These are phyloP conservation scores for Micromesistius poutassou DNA, from an alignment of 2,797 vertebrate species.

Conservation along the genomic window DNA sequence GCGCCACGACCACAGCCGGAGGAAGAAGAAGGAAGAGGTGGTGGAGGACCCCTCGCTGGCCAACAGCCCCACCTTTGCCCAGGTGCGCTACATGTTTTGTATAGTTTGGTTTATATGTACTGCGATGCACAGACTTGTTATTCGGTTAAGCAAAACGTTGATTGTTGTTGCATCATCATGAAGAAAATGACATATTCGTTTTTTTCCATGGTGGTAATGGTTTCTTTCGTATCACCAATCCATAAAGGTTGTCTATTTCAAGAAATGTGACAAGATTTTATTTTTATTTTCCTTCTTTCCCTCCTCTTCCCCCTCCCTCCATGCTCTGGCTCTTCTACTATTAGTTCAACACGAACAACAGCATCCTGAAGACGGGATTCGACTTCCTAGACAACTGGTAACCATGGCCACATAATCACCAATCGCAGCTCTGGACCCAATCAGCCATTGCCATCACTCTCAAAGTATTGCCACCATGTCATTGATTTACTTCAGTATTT, in stretches of 20 bases:
- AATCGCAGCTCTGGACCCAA: slow-evolving; percentile 20
- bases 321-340: not conserved
- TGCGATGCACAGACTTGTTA: not conserved
- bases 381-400: slow-evolving; percentile 99
- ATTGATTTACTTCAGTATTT: slow-evolving; percentile 42
- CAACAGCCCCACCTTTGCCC: slow-evolving; percentile 73
- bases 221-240: not conserved
- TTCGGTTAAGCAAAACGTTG: not conserved
- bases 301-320: not conserved
- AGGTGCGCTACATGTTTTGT: slow-evolving; percentile 67
- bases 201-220: not conserved
- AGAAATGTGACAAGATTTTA: not conserved
- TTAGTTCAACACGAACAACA: slow-evolving; percentile 86
- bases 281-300: not conserved
- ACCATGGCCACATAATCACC: slow-evolving; percentile 26
- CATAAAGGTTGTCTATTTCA: not conserved
- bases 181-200: not conserved
- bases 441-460: slow-evolving; percentile 37
- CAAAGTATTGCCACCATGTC: slow-evolving; percentile 48
- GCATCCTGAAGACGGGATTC: slow-evolving; percentile 95
- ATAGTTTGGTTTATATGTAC: not conserved
- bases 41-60: slow-evolving; percentile 47
- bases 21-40: slow-evolving; percentile 20
- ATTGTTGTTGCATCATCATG: not conserved
- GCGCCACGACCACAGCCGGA: slow-evolving; percentile 28